These are phyloP conservation scores for Grapholita molesta DNA, from an alignment of 1,140 invertebrate species.

Conservation along the genomic window DNA sequence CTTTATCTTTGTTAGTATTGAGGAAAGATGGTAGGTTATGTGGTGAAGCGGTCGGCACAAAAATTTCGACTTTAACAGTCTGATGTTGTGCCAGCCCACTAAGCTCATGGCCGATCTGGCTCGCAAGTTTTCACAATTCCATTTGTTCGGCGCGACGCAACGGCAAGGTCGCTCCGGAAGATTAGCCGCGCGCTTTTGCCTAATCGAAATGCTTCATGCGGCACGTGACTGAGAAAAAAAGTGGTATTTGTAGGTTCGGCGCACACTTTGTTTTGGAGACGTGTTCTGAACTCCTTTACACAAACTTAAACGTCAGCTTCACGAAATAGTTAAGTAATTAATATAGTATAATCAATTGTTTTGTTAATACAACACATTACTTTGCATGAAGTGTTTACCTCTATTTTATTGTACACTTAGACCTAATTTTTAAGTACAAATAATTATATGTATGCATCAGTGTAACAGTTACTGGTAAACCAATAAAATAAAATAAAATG, in stretches of 20 bases:
- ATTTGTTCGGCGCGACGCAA: constrained; percentile 20
- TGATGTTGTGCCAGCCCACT: constrained; percentile 21
- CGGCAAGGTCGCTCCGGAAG: constrained; percentile 19
- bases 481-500: no score
- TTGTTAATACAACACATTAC: no score
- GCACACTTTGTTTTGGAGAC: background rate
- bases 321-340: no score
- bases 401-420: no score
- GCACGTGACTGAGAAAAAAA: background rate
- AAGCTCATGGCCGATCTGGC: constrained; percentile 32
- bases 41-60: background rate
- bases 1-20: background rate
- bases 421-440: no score
- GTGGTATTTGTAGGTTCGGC: background rate
- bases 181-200: constrained; percentile 5
- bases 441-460: no score
- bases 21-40: background rate
- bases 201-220: background rate
- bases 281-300: no score
- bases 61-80: background rate
- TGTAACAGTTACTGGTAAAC: no score
- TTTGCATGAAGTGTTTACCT: no score
- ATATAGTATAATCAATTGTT: no score
- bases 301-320: no score
- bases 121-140: constrained; percentile 29